Evolutionary conservation across 37 sponge, comb jelly and placozoan genomes (phyloP).

Genomic region (Beroe ovata): DNA sequence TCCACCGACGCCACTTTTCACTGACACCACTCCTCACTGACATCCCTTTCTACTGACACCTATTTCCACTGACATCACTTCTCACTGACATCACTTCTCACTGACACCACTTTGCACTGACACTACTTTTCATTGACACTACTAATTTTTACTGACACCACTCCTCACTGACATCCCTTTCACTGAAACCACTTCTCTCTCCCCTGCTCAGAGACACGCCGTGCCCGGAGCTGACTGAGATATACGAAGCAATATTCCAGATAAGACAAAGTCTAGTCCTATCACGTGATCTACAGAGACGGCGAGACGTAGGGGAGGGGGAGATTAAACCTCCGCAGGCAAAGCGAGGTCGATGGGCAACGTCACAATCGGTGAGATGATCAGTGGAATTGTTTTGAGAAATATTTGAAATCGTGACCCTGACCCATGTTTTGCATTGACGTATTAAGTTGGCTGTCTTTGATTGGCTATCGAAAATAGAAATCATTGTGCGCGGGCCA

Average conservation of each 20-base stretch:
- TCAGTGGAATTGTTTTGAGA: no score
- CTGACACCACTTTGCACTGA: not conserved
- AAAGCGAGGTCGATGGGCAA: slow-evolving; percentile 49
- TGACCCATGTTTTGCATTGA: not conserved
- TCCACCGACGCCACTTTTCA: not conserved
- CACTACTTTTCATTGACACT: not conserved
- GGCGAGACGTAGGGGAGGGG: not conserved
- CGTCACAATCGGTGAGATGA: not conserved
- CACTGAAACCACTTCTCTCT: no score
- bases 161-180: not conserved
- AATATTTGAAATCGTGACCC: no score
- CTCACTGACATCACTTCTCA: not conserved
- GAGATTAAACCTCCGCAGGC: slow-evolving; percentile 27
- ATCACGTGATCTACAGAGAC: slow-evolving; percentile 18
- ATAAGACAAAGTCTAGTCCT: not conserved
- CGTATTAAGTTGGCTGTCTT: slow-evolving; percentile 1
- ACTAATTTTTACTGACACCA: not conserved
- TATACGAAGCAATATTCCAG: slow-evolving; percentile 47
- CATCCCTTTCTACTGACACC: not conserved
- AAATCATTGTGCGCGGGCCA: no score
- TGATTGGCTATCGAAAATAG: no score
- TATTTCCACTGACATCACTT: not conserved
- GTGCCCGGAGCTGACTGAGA: slow-evolving; percentile 25
- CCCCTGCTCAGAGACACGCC: slow-evolving; percentile 33
- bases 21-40: not conserved